Conservation (phyloP, 2,888 invertebrate species). For the Xestia xanthographa region DNA sequence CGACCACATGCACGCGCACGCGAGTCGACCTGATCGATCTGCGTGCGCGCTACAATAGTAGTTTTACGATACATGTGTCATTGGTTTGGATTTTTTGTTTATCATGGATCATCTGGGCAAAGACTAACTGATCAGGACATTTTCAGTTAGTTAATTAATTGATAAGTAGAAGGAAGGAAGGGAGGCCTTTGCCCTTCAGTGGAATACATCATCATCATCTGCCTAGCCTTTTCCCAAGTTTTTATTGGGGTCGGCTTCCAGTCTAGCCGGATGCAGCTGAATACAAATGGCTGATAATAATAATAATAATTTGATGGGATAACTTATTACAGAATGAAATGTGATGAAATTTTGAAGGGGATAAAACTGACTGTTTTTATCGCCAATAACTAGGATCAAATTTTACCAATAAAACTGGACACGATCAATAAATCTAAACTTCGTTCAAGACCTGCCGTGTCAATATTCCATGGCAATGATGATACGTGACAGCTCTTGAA, state of each 20-base stretch:
- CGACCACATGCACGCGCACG: constrained; percentile 51
- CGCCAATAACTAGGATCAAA: not conserved
- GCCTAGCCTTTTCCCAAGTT: too few species aligned
- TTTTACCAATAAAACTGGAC: not conserved
- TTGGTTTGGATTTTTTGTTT: constrained; percentile 14
- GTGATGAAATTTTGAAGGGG: not conserved
- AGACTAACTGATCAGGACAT: not conserved
- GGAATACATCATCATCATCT: too few species aligned
- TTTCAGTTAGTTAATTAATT: too few species aligned
- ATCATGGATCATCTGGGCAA: not conserved
- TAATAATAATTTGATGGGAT: not conserved
- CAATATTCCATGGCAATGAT: not conserved
- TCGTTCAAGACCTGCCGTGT: not conserved
- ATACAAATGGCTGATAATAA: too few species aligned
- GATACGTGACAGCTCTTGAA: not conserved
- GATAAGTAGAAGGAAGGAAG: too few species aligned
- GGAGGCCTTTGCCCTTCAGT: too few species aligned
- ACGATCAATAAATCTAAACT: not conserved
- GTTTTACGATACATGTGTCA: constrained; percentile 41
- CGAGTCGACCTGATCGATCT: constrained; percentile 23
- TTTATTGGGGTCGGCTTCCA: too few species aligned
- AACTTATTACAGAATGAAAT: not conserved
- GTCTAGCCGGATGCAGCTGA: too few species aligned
- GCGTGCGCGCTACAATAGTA: constrained; percentile 25
- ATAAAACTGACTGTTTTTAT: not conserved